Conservation (phyloP, 2,888 invertebrate genomes). For the Crepidodera aurea region DNA sequence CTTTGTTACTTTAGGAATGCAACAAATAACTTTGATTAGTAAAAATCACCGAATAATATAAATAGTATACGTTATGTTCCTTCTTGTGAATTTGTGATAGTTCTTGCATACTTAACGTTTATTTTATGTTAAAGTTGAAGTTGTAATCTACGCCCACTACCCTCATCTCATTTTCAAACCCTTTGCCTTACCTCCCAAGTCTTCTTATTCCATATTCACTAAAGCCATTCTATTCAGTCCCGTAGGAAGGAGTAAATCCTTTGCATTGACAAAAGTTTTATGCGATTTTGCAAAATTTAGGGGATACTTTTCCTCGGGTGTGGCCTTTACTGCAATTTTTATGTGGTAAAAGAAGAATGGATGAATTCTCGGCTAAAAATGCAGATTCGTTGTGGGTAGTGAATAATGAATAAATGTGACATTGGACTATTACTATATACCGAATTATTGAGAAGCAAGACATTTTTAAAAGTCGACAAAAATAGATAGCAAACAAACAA, state of each 20-base stretch:
- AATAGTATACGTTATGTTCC: too few relatives aligned
- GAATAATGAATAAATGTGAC: too few relatives aligned
- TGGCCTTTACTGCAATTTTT: constrained; percentile 27
- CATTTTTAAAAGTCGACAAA: too few relatives aligned
- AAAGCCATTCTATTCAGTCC: constrained; percentile 12
- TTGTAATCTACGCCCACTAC: background rate
- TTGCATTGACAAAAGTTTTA: constrained; percentile 36
- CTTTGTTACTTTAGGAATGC: too few relatives aligned
- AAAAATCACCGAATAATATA: too few relatives aligned
- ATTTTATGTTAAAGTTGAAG: background rate
- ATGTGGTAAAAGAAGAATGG: constrained; percentile 28
- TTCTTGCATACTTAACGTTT: background rate
- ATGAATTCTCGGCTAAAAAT: background rate
- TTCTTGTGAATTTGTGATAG: background rate
- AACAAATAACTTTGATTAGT: too few relatives aligned
- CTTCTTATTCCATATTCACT: constrained; percentile 10
- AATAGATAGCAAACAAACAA: too few relatives aligned
- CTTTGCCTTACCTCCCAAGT: background rate
- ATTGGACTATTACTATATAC: too few relatives aligned
- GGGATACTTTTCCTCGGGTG: constrained; percentile 23
- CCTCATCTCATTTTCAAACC: constrained; percentile 9
- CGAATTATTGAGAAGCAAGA: too few relatives aligned
- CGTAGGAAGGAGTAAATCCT: constrained; percentile 34
- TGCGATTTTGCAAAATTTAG: constrained; percentile 37
- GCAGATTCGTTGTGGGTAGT: too few relatives aligned